Evolutionary conservation across 2,113 vertebrate species (phyloP).

Genomic region (Podarcis cretensis): DNA sequence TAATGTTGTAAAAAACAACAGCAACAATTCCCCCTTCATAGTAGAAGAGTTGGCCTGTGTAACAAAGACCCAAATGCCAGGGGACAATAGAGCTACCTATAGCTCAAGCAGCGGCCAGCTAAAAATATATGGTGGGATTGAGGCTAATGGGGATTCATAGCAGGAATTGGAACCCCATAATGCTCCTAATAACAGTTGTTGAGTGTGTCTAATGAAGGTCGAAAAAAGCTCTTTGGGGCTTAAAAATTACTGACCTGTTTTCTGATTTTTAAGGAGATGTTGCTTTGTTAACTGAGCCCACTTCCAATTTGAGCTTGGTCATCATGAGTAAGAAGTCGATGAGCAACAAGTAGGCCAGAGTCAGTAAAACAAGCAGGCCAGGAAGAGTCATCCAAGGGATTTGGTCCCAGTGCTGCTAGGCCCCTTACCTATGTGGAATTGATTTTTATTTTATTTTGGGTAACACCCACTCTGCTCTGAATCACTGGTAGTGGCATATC

Average conservation of each 20-base stretch:
- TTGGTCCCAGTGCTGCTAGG: not conserved
- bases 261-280: not conserved
- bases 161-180: not conserved
- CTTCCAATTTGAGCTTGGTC: not conserved
- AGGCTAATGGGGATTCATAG: not conserved
- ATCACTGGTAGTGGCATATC: slow-evolving; percentile 3
- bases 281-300: not conserved
- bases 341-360: not conserved
- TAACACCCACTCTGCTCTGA: not conserved
- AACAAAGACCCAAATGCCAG: no score
- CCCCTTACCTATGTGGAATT: not conserved
- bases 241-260: not conserved
- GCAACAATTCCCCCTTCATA: no score
- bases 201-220: not conserved
- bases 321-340: not conserved
- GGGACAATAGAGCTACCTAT: no score
- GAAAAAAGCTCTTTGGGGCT: not conserved
- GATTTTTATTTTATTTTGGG: not conserved
- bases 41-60: no score
- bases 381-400: not conserved
- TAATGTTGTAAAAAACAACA: no score
- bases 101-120: no score
- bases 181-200: not conserved
- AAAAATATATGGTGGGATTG: not conserved
- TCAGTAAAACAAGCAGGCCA: not conserved